Base-by-base conservation (phyloP, 2,113 vertebrate genomes). In the Blennius ocellaris region DNA sequence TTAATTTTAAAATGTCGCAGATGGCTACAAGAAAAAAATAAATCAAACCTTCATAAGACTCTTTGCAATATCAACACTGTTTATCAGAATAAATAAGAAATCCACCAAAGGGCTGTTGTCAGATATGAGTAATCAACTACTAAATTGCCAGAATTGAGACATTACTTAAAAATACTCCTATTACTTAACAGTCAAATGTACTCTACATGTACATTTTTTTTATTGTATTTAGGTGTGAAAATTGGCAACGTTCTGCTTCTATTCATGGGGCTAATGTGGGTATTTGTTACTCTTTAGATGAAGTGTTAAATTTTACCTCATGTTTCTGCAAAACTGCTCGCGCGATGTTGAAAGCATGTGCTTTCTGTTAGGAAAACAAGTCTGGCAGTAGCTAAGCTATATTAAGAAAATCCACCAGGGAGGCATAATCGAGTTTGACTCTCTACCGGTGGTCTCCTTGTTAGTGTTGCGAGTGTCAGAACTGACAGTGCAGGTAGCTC, bases 401-500 rank as follows among this genome's bases (percentile, higher is more conserved):
- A 89, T 86, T 90, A 87, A 86, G 76, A 67, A 87, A 91, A 86
- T 71, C 78, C 81, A 81, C 80, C 60, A 57, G 83, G 87, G 88
- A 90, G 76, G 62, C 80, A 79, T 91, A 93, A 91, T 89, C 72
- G 74, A 85, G 83, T 92, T 92, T 90, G 83, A 87, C 86, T 89
- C 87, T 89, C 76, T 82, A 82, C 85, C 69, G 89, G 92, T 90
- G 91, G 91, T 92, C 92, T 91, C 79, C 81, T 92, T 89, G 91
- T 92, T 93, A 93, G 87, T 83, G 85, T 87, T 84, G 80, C 80
- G 87, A 86, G 87, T 86, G 84, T 93, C 90, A 90, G 83, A 85
- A 82, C 86, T 91, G 90, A 92, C 91, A 92, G 92, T 88, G 85
- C 92, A 93, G 92, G 92, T 92, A 93, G 88, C 92, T 92, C 85